phyloP scores from a whole-genome alignment of 1,140 invertebrate species.

The Trypoxylus dichotomus region DNA sequence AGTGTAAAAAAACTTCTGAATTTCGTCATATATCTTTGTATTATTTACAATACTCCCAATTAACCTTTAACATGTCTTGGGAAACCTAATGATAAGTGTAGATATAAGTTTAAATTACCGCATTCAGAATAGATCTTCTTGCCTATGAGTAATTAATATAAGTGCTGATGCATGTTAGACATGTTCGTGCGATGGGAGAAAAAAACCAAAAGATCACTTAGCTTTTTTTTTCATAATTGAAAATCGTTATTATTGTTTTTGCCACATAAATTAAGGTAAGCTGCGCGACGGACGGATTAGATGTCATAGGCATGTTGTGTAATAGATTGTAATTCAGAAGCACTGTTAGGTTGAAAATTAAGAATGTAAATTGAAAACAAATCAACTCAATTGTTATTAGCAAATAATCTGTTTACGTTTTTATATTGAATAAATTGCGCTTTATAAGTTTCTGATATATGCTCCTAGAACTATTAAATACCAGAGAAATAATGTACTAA shows the following conservation, averaged over 20 bases:
- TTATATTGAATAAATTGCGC: too few species aligned
- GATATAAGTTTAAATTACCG: background rate
- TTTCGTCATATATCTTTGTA: background rate
- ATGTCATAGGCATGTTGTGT: background rate
- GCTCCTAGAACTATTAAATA: too few species aligned
- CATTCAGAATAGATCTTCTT: slow-evolving; percentile 10
- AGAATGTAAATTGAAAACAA: too few species aligned
- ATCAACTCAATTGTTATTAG: too few species aligned
- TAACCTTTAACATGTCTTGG: background rate
- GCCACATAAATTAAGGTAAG: background rate
- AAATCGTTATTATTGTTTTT: background rate
- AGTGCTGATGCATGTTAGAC: slow-evolving; percentile 26
- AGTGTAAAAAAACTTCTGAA: background rate
- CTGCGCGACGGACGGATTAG: background rate
- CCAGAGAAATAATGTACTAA: too few species aligned
- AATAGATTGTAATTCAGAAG: background rate
- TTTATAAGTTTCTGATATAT: too few species aligned
- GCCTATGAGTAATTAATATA: slow-evolving; percentile 12
- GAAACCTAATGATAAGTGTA: background rate
- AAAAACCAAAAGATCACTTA: slow-evolving; percentile 16
- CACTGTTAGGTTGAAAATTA: background rate
- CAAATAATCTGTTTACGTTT: too few species aligned
- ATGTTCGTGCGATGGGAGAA: slow-evolving; percentile 3
- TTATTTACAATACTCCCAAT: background rate
- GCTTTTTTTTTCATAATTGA: background rate